A percentile compares a stretch with the other conserved stretches of the same genome.
Evolutionary conservation across 92 coral and sea anemone species (phyloP).

Genomic region (Hydrozoanthus gracilis): DNA sequence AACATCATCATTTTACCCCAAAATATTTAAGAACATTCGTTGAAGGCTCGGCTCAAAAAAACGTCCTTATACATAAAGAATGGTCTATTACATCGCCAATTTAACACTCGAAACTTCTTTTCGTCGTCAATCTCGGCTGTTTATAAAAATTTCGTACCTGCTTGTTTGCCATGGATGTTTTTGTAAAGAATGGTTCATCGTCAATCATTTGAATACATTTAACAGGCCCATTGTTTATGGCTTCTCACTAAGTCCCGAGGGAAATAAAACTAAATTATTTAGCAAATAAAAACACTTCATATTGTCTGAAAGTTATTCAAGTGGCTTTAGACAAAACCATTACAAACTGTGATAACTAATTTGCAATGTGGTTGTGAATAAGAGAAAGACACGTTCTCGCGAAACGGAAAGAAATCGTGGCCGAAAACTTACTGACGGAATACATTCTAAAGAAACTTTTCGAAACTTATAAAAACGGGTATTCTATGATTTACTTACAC

Average conservation of each 20-base stretch:
- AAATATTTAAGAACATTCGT: no score
- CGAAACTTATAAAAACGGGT: no score
- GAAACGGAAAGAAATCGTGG: neutral
- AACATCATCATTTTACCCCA: no score
- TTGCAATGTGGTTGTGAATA: neutral
- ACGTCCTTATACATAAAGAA: no score
- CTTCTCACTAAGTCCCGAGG: constrained; percentile 20
- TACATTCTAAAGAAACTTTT: neutral
- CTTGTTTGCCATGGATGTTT: no score
- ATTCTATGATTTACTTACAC: neutral
- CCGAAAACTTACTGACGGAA: neutral
- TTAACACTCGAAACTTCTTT: no score
- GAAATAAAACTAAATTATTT: neutral
- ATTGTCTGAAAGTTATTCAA: neutral
- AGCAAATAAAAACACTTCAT: constrained; percentile 26
- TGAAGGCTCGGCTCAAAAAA: no score
- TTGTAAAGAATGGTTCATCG: no score
- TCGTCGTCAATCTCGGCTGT: no score
- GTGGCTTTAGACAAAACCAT: constrained; percentile 14
- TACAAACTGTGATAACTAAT: neutral
- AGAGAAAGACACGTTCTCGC: neutral
- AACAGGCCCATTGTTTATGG: constrained; percentile 27
- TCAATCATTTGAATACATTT: neutral
- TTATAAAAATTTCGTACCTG: no score
- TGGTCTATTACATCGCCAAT: no score